Evolutionary conservation across 1,140 invertebrate species (phyloP), one percentile per base, ranked within the genome.

Genomic region (Armadillidium nasatum): DNA sequence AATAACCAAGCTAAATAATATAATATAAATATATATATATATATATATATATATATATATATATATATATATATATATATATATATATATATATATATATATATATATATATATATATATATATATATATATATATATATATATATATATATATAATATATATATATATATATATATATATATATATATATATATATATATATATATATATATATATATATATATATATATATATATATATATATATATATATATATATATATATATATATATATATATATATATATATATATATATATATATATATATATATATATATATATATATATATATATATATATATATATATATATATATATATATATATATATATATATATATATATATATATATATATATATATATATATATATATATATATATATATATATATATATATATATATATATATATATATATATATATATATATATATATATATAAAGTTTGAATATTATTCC

Each of bases 61-160:
- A 33, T 33, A 33, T 33, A 33, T 33, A 33, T 33, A 33, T 33
- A 33, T 33, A 33, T 33, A 33, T 33, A 33, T 33, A 33, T 60
- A 60, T 60, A 60, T 60, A 60, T 60, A 21, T 60, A 60, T 60
- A 60, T 60, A 60, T 60, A 60, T 60, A 60, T 60, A 60, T 60
- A 3, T 60, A 60, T 60, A 60, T 60, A 60, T 60, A 60, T 60
- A 60, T 60, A 60, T 60, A 60, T 60, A 60, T 60, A 60, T 60
- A 60, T 60, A 60, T 60, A 60, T 60, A 60, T 60, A 60, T 60
- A 60, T 60, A 60, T 60, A 60, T 60, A 60, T 60, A 60, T 60
- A 60, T 60, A 60, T 60, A 60, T 60, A 60, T 60, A 60, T 60
- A 60, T 60, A 60, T 60, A 54, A n/a, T 60, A 33, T 33, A 33